Conservation (phyloP, 1,140 invertebrate genomes). For the Drosophila nasuta region DNA sequence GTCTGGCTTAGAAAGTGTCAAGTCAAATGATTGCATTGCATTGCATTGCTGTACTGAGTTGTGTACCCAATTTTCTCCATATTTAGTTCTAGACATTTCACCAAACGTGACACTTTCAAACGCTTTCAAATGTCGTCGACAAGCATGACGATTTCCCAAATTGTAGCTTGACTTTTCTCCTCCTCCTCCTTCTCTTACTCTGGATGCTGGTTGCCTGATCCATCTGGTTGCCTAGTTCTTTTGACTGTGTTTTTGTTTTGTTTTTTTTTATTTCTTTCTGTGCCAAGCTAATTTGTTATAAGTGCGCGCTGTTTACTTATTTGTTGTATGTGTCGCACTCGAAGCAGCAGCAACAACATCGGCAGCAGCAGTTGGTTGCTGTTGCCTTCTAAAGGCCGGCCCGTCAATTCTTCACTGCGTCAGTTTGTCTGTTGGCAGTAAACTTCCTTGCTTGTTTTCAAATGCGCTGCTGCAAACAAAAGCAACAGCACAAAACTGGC, state of each 20-base stretch:
- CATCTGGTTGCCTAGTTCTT: slow-evolving; percentile 33
- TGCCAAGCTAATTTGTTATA: slow-evolving; percentile 68
- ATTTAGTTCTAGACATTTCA: slow-evolving; percentile 77
- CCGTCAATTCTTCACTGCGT: slow-evolving; percentile 55
- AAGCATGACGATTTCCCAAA: slow-evolving; percentile 60
- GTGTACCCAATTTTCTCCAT: slow-evolving; percentile 81
- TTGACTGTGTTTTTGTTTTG: not conserved
- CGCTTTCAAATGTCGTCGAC: slow-evolving; percentile 59
- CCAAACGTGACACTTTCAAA: slow-evolving; percentile 78
- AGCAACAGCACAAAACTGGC: slow-evolving; percentile 59
- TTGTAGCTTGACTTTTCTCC: slow-evolving; percentile 13
- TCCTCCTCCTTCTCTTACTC: not conserved
- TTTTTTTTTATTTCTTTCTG: slow-evolving; percentile 25
- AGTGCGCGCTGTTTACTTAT: slow-evolving; percentile 62
- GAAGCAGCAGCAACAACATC: slow-evolving; percentile 5
- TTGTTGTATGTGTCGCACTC: slow-evolving; percentile 54
- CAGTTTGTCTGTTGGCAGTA: slow-evolving; percentile 49
- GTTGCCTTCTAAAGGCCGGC: slow-evolving; percentile 58
- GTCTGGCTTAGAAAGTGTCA: slow-evolving; percentile 75
- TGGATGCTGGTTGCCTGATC: slow-evolving; percentile 15
- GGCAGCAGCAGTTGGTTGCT: slow-evolving; percentile 28
- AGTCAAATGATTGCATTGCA: slow-evolving; percentile 68
- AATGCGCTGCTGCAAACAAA: slow-evolving; percentile 70
- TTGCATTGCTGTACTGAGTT: slow-evolving; percentile 48
- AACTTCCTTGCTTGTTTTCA: slow-evolving; percentile 75